Evolutionary conservation across 2,797 vertebrate species (phyloP).

Genomic region (Myotis findleyi): DNA sequence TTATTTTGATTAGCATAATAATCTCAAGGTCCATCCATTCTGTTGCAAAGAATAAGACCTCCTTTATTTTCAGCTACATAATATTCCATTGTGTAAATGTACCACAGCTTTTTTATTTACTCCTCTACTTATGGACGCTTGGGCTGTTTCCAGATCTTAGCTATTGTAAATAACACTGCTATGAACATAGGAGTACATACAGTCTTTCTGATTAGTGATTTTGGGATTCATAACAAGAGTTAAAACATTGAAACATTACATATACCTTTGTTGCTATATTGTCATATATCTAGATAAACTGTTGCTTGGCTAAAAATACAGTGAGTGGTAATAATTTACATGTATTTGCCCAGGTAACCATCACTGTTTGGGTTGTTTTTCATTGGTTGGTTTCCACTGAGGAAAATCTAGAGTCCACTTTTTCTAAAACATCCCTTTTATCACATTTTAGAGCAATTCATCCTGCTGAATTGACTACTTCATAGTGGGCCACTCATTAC

Average conservation of each 20-base stretch:
- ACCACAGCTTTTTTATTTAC: background rate
- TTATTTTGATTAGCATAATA: background rate
- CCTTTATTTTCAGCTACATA: background rate
- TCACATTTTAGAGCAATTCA: background rate
- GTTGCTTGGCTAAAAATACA: background rate
- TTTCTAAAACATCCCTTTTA: background rate
- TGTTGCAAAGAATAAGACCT: background rate
- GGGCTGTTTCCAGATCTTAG: background rate
- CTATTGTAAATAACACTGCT: background rate
- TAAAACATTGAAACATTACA: background rate
- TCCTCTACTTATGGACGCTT: background rate
- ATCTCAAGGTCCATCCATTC: background rate
- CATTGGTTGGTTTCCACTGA: background rate
- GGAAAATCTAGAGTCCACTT: background rate
- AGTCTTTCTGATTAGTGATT: background rate
- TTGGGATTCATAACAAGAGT: background rate
- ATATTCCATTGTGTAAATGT: background rate
- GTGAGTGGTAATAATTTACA: background rate
- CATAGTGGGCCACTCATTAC: slow-evolving; percentile 1
- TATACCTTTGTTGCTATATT: background rate
- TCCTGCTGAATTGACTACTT: background rate
- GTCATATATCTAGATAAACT: background rate
- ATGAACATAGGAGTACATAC: background rate
- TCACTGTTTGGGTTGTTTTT: background rate
- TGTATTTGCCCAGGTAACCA: background rate